Conservation (phyloP, 2,888 invertebrate species). For the Acanthosoma haemorrhoidale region DNA sequence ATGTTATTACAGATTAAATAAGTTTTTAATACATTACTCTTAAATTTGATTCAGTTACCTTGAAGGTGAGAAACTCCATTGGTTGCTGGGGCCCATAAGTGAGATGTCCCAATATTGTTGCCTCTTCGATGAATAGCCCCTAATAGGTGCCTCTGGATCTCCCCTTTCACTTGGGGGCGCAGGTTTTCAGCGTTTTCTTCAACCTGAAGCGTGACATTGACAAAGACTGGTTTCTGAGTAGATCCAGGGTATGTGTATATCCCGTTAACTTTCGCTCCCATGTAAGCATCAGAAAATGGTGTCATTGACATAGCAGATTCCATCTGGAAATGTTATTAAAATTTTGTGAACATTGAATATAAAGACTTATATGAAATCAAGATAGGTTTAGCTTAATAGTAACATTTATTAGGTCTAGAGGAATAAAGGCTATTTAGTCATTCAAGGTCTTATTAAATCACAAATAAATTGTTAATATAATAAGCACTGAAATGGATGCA, state of each 20-base stretch:
- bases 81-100: constrained; percentile 73
- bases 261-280: constrained; percentile 72
- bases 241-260: constrained; percentile 60
- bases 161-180: constrained; percentile 54
- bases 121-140: constrained; percentile 76
- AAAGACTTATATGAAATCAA: too few relatives aligned
- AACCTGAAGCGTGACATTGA: constrained; percentile 76
- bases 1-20: too few relatives aligned
- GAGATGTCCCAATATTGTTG: constrained; percentile 83
- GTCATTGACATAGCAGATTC: constrained; percentile 91
- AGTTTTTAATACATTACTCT: too few relatives aligned
- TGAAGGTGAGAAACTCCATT: constrained; percentile 70
- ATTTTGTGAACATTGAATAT: too few relatives aligned
- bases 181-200: constrained; percentile 63
- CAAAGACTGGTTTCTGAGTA: constrained; percentile 58
- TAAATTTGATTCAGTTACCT: too few relatives aligned
- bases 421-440: too few relatives aligned
- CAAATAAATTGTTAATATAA: too few relatives aligned
- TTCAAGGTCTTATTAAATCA: too few relatives aligned
- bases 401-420: too few relatives aligned
- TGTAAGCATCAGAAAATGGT: constrained; percentile 79
- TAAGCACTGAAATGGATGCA: too few relatives aligned
- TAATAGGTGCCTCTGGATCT: constrained; percentile 76
- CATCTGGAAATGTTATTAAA: constrained; percentile 65
- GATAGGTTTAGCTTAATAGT: too few relatives aligned